These are phyloP conservation scores for Agrypnus murinus DNA, from an alignment of 2,888 invertebrate genomes.

Conservation along the genomic window DNA sequence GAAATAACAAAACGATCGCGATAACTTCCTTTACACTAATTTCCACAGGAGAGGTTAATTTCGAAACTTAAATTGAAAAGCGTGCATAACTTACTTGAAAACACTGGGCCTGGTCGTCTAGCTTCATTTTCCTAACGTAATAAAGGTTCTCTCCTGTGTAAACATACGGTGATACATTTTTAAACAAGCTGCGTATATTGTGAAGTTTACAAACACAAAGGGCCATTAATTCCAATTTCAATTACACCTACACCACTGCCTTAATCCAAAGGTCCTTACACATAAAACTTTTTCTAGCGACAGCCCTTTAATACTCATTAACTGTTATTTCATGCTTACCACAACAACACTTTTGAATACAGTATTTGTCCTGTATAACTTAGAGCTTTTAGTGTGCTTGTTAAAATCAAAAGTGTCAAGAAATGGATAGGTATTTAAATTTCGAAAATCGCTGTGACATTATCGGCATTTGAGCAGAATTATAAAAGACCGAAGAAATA, in stretches of 20 bases:
- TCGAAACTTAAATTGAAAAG: no score
- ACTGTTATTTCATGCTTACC: no score
- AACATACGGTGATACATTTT: conserved; percentile 22
- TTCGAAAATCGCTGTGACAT: conserved; percentile 3
- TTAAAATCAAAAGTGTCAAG: no score
- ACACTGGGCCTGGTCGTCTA: not conserved
- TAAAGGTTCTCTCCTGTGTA: conserved; percentile 4
- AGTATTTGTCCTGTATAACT: no score
- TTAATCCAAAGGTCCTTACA: not conserved
- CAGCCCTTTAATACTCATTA: conserved; percentile 13
- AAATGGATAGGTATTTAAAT: conserved; percentile 24
- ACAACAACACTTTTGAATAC: no score
- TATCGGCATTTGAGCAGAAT: conserved; percentile 14
- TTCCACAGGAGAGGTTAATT: no score
- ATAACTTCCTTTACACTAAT: no score
- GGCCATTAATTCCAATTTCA: conserved; percentile 27
- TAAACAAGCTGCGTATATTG: conserved; percentile 10
- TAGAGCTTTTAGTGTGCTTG: no score
- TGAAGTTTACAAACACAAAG: not conserved
- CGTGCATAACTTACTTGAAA: not conserved
- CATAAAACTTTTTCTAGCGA: conserved; percentile 6
- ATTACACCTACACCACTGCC: conserved; percentile 18
- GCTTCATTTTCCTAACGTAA: conserved; percentile 14
- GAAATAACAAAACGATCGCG: no score
- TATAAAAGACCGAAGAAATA: conserved; percentile 25